Evolutionary conservation across 1,140 invertebrate species (phyloP).

Genomic region (Reticulitermes speratus): DNA sequence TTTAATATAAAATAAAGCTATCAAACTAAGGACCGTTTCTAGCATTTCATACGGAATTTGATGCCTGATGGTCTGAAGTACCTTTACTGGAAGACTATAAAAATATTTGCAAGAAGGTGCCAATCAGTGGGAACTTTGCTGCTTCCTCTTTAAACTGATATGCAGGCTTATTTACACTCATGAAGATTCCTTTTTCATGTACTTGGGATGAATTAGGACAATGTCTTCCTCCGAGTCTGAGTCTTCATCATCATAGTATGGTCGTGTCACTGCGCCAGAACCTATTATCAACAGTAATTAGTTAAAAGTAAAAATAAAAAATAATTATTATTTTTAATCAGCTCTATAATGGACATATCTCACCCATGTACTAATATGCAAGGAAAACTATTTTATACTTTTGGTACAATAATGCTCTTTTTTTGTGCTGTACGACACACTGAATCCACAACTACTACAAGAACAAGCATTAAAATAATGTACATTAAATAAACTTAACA

Average conservation of each 20-base stretch:
- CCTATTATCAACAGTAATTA: slow-evolving; percentile 21
- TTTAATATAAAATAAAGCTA: not conserved
- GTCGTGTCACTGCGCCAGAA: slow-evolving; percentile 25
- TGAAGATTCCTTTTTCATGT: slow-evolving; percentile 10
- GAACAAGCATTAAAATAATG: no score
- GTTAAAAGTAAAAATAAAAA: not conserved
- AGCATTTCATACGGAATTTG: not conserved
- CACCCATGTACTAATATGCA: not conserved
- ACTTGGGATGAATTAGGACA: slow-evolving; percentile 27
- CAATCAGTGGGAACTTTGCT: not conserved
- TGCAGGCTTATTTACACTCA: not conserved
- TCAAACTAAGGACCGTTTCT: not conserved
- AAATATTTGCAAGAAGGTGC: not conserved
- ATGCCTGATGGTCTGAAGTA: not conserved
- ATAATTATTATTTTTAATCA: not conserved
- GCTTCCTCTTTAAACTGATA: not conserved
- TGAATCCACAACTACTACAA: no score
- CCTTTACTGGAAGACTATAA: not conserved
- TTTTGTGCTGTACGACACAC: no score
- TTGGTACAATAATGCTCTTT: no score
- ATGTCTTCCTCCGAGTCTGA: slow-evolving; percentile 34
- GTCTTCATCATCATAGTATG: slow-evolving; percentile 36
- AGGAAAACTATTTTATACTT: not conserved
- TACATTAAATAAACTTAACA: no score
- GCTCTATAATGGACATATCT: not conserved